phyloP scores from a whole-genome alignment of 2,113 vertebrate genomes.

The Chloropsis hardwickii region DNA sequence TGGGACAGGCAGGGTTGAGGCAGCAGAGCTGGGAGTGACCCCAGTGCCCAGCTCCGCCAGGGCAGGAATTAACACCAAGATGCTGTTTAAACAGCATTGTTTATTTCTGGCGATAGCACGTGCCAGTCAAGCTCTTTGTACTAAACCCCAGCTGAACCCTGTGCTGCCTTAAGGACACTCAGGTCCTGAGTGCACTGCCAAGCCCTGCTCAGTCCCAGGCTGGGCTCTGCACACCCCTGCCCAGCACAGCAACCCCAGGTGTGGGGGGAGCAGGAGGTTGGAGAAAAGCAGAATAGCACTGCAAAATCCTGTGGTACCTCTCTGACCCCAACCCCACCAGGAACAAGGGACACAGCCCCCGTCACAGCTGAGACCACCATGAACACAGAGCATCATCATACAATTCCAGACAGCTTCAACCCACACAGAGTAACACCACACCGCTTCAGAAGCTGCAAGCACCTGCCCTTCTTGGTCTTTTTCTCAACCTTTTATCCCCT shows the following conservation, averaged over 20 bases:
- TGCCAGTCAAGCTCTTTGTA: background rate
- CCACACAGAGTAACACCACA: too few species aligned
- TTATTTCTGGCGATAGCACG: accelerated
- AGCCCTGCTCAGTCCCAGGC: background rate
- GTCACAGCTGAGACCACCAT: background rate
- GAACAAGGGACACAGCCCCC: background rate
- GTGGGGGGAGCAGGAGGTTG: accelerated
- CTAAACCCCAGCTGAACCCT: background rate
- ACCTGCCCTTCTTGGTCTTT: too few species aligned
- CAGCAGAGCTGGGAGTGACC: background rate
- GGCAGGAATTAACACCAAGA: background rate
- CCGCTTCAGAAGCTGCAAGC: too few species aligned
- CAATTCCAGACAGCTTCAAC: background rate
- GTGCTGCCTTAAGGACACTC: background rate
- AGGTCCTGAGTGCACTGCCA: background rate
- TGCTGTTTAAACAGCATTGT: background rate
- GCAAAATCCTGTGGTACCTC: background rate
- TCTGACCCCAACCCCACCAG: background rate
- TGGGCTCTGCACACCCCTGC: accelerated
- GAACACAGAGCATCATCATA: background rate
- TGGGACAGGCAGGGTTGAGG: background rate
- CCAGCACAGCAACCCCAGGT: background rate
- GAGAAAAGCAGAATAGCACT: accelerated
- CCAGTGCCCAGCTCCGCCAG: background rate
- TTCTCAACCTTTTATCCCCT: too few species aligned